phyloP scores from a whole-genome alignment of 2,888 invertebrate genomes.

The Parochlus steinenii region DNA sequence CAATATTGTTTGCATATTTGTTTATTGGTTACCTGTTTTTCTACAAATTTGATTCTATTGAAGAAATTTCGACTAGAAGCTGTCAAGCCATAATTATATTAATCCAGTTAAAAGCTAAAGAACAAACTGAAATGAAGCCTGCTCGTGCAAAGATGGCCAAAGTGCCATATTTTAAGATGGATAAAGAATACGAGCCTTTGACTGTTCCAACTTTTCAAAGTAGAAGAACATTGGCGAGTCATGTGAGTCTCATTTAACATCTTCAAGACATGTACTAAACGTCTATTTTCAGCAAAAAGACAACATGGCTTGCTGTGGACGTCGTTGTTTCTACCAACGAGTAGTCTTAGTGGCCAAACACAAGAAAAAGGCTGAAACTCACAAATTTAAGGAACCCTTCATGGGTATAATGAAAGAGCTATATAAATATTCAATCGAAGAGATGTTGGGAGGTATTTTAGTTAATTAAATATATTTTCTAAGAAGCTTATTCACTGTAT shows the following conservation, averaged over 20 bases:
- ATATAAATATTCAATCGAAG: slow-evolving; percentile 8
- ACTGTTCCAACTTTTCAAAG: slow-evolving; percentile 13
- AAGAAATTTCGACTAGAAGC: too few relatives aligned
- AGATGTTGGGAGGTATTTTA: slow-evolving; percentile 1
- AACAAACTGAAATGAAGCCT: slow-evolving; percentile 11
- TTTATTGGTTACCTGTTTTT: too few relatives aligned
- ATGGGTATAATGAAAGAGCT: slow-evolving; percentile 4
- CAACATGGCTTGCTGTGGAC: slow-evolving; percentile 13
- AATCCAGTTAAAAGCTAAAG: too few relatives aligned
- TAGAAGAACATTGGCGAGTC: slow-evolving; percentile 13
- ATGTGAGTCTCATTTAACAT: too few relatives aligned
- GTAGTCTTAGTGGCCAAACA: slow-evolving; percentile 14
- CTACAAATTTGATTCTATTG: too few relatives aligned
- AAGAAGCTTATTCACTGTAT: not conserved
- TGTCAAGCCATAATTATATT: too few relatives aligned
- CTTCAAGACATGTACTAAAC: too few relatives aligned
- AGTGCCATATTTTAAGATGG: slow-evolving; percentile 10
- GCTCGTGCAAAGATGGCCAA: not conserved
- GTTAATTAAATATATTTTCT: not conserved
- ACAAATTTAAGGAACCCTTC: slow-evolving; percentile 11
- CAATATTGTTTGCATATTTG: too few relatives aligned
- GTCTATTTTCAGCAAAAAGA: too few relatives aligned
- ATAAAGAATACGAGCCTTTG: slow-evolving; percentile 9
- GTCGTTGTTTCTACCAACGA: slow-evolving; percentile 14
- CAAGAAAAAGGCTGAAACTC: slow-evolving; percentile 5